Evolutionary conservation across 2,888 invertebrate species (phyloP).

Genomic region (Didymodactylos carnosus): DNA sequence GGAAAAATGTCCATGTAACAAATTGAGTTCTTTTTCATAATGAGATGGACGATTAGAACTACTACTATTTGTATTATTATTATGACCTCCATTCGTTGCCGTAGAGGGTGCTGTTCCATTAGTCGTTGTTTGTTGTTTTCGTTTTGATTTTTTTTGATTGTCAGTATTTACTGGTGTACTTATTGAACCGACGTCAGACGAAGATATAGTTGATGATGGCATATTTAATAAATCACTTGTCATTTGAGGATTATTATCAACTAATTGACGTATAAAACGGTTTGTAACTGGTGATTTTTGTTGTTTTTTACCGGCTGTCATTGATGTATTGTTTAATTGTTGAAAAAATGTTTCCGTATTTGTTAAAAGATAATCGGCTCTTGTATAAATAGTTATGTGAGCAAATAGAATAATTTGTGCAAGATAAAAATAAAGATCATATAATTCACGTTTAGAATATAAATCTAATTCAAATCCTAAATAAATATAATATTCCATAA

Average conservation of each 20-base stretch:
- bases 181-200: no score
- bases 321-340: not conserved
- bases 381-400: conserved; percentile 5
- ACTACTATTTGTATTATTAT: not conserved
- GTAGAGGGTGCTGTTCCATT: not conserved
- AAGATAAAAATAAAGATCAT: conserved; percentile 56
- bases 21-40: not conserved
- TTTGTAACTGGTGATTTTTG: not conserved
- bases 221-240: not conserved
- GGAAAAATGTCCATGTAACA: not conserved
- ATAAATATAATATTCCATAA: conserved; percentile 78
- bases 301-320: no score
- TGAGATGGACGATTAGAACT: no score
- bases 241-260: not conserved
- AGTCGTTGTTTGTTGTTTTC: not conserved
- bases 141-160: not conserved
- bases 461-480: conserved; percentile 84
- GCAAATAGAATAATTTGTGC: conserved; percentile 15
- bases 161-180: not conserved
- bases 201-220: no score
- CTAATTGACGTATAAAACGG: not conserved
- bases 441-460: conserved; percentile 83
- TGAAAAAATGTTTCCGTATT: not conserved
- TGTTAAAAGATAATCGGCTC: not conserved
- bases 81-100: no score